A percentile compares a stretch with the other conserved stretches of the same genome.
Conservation (phyloP, 2,888 invertebrate genomes). For the Chymomyza amoena region DNA sequence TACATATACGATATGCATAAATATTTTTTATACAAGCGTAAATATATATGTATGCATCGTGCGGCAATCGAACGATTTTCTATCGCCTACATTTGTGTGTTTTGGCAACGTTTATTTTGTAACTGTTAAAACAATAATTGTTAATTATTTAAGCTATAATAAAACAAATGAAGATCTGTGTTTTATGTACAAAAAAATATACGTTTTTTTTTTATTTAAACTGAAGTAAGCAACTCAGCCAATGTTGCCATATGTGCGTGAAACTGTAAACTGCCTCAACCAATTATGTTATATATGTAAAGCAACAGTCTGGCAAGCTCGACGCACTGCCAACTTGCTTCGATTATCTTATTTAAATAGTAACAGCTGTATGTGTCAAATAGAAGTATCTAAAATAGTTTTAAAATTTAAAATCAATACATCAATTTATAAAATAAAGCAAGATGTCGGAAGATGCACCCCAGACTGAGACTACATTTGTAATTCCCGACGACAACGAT, state of each 20-base stretch:
- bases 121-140: conserved; percentile 20
- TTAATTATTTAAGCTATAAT: conserved; percentile 21
- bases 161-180: conserved; percentile 8
- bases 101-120: conserved; percentile 5
- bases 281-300: not conserved
- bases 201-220: not conserved
- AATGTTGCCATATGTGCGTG: not conserved
- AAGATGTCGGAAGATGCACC: not conserved
- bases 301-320: not conserved
- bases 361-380: not conserved
- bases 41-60: conserved; percentile 16
- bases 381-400: not conserved
- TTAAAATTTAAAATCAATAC: not conserved
- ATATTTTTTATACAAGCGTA: conserved; percentile 7
- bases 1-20: not conserved
- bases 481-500: not conserved
- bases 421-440: not conserved
- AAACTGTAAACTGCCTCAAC: no score
- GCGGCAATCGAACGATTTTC: conserved; percentile 5
- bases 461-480: not conserved
- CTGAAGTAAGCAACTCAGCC: not conserved
- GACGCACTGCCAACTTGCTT: not conserved
- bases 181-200: conserved; percentile 1
- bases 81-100: not conserved
- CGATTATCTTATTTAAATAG: not conserved